Evolutionary conservation across 2,888 invertebrate species (phyloP).

Genomic region (Drosophila multiciliata): DNA sequence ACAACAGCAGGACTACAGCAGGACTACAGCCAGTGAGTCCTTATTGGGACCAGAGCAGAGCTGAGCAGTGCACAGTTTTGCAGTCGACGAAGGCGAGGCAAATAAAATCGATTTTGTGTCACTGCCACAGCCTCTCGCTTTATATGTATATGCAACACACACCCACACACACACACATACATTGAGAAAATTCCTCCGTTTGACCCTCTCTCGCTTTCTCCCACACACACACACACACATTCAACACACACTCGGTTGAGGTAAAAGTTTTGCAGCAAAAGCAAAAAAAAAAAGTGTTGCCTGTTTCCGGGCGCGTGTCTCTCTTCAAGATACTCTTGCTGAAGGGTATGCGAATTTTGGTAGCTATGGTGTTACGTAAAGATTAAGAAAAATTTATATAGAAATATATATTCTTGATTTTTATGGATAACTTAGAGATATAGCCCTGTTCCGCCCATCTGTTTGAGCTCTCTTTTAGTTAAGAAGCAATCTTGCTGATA

Average conservation of each 20-base stretch:
- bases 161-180: constrained; percentile 1
- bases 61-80: constrained; percentile 14
- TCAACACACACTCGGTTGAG: constrained; percentile 35
- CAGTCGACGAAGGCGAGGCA: constrained; percentile 40
- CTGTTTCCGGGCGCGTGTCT: constrained; percentile 33
- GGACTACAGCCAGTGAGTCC: neutral
- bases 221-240: neutral
- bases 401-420: neutral
- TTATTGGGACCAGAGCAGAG: neutral
- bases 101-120: constrained; percentile 80
- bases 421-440: neutral
- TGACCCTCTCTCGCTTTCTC: neutral
- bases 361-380: neutral
- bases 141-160: constrained; percentile 52
- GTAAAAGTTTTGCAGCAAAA: constrained; percentile 63
- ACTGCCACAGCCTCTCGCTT: constrained; percentile 55
- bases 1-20: constrained; percentile 4
- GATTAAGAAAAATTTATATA: neutral
- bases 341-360: neutral
- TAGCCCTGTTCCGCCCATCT: neutral
- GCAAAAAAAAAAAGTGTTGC: constrained; percentile 53
- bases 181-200: neutral
- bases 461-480: neutral
- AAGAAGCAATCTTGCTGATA: neutral
- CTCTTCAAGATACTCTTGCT: neutral